Evolutionary conservation across 2,797 vertebrate species (phyloP).

Genomic region (Hephaestus fuliginosus): DNA sequence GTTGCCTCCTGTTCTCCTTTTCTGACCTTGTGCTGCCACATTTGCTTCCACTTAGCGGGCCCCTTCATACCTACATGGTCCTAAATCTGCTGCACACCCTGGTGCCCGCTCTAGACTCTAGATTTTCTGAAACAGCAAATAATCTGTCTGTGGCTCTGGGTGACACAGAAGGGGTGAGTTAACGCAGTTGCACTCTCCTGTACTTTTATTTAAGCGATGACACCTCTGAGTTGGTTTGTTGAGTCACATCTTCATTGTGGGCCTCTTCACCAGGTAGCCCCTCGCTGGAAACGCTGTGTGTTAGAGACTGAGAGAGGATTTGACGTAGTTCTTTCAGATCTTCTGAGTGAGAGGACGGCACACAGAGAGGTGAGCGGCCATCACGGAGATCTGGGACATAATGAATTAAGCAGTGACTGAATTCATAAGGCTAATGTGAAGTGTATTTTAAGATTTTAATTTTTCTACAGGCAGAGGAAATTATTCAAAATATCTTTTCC

Average conservation of each 20-base stretch:
- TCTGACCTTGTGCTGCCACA: slow-evolving; percentile 8
- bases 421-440: neutral
- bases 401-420: neutral
- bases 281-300: slow-evolving; percentile 84
- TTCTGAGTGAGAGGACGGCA: slow-evolving; percentile 68
- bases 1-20: neutral
- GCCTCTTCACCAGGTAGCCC: slow-evolving; percentile 66
- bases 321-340: slow-evolving; percentile 71
- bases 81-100: slow-evolving; percentile 85
- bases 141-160: slow-evolving; percentile 72
- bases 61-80: slow-evolving; percentile 87
- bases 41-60: slow-evolving; percentile 61
- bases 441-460: neutral
- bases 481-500: slow-evolving; percentile 79
- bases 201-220: neutral
- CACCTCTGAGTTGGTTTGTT: slow-evolving; percentile 9
- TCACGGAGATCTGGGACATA: neutral
- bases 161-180: slow-evolving; percentile 69
- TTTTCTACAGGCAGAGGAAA: slow-evolving; percentile 78
- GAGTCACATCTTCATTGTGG: slow-evolving; percentile 24
- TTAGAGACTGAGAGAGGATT: slow-evolving; percentile 83
- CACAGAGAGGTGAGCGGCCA: slow-evolving; percentile 72
- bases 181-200: neutral
- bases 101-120: slow-evolving; percentile 85
- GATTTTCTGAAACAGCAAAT: slow-evolving; percentile 76